Percentiles rank a stretch among this genome's conserved stretches.
These are phyloP conservation scores for Drosophila sordidapex DNA, from an alignment of 2,888 invertebrate genomes.

Conservation along the genomic window DNA sequence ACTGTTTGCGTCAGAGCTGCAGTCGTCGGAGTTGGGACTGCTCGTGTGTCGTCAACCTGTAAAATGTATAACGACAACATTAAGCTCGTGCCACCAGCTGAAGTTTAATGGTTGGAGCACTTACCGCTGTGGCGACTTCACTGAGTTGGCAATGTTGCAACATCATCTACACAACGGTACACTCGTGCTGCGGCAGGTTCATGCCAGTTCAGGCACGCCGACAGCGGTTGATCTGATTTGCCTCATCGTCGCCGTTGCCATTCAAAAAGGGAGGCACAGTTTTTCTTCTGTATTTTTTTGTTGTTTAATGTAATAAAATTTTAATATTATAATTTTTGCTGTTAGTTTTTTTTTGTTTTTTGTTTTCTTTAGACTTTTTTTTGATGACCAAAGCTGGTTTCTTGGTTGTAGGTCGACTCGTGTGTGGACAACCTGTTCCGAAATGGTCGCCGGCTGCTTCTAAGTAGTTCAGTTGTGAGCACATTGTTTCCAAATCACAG, in stretches of 20 bases:
- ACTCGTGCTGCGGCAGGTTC: slow-evolving; percentile 65
- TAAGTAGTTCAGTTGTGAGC: slow-evolving; percentile 44
- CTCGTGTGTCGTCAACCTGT: slow-evolving; percentile 73
- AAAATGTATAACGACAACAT: slow-evolving; percentile 80
- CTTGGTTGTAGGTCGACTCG: slow-evolving; percentile 32
- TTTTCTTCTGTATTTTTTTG: slow-evolving; percentile 1
- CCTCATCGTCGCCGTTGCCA: slow-evolving; percentile 34
- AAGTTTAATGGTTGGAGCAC: slow-evolving; percentile 48
- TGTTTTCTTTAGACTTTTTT: neutral
- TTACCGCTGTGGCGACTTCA: slow-evolving; percentile 38
- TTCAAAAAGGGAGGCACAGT: slow-evolving; percentile 19
- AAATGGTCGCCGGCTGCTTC: slow-evolving; percentile 14
- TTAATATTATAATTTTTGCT: slow-evolving; percentile 64
- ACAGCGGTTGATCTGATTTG: slow-evolving; percentile 71
- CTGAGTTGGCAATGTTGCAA: slow-evolving; percentile 59
- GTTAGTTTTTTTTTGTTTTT: slow-evolving; percentile 36
- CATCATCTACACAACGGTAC: slow-evolving; percentile 67
- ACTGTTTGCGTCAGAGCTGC: slow-evolving; percentile 21
- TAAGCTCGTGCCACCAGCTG: slow-evolving; percentile 77
- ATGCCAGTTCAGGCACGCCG: slow-evolving; percentile 64
- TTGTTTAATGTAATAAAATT: slow-evolving; percentile 48
- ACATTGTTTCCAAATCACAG: slow-evolving; percentile 54
- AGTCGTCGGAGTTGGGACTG: slow-evolving; percentile 10
- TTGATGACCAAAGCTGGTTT: slow-evolving; percentile 39
- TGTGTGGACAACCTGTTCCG: slow-evolving; percentile 53